Evolutionary conservation across 2,797 vertebrate species (phyloP).

Genomic region (Propithecus perrieri): DNA sequence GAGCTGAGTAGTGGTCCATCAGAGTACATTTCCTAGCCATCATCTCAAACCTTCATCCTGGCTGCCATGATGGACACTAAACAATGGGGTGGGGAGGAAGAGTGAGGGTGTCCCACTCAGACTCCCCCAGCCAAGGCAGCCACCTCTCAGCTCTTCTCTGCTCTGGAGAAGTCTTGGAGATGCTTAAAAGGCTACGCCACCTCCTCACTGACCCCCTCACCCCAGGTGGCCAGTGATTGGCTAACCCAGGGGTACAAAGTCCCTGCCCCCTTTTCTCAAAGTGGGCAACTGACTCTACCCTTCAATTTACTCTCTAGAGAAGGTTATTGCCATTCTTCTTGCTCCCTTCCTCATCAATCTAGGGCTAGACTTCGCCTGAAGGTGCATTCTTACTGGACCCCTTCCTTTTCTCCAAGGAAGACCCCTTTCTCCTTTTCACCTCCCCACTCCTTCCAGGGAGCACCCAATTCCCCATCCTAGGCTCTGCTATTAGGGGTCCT

Average conservation of each 20-base stretch:
- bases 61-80: background rate
- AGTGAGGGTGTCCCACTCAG: rapidly evolving
- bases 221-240: background rate
- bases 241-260: background rate
- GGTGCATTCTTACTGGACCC: background rate
- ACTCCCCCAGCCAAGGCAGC: background rate
- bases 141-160: too few species aligned
- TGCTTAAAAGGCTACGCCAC: rapidly evolving
- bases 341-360: background rate
- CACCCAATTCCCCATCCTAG: background rate
- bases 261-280: background rate
- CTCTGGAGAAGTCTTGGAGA: background rate
- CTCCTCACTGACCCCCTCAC: background rate
- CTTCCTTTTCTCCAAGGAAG: too few species aligned
- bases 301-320: background rate
- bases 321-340: background rate
- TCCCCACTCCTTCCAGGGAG: background rate
- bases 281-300: background rate
- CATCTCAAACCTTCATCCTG: background rate
- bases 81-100: background rate
- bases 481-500: background rate
- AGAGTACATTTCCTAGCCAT: background rate
- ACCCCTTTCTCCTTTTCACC: too few species aligned
- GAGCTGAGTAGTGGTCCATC: background rate
- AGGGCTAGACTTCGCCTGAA: background rate